Evolutionary conservation across 2,888 invertebrate species (phyloP).

Genomic region (Nipponacmea schrenckii): DNA sequence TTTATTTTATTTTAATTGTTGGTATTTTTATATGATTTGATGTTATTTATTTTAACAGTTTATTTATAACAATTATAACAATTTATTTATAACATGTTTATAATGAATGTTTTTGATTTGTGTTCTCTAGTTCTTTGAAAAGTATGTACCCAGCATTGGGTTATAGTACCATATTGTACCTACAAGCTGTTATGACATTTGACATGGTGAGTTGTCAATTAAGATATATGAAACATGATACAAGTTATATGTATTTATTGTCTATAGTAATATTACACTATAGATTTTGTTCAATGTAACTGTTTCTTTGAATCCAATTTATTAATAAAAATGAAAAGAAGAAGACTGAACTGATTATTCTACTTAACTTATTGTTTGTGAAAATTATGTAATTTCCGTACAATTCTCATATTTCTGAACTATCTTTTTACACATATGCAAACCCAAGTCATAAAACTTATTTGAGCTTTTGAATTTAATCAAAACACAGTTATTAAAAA

Average conservation of each 20-base stretch:
- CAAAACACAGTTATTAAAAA: no score
- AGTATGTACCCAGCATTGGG: slow-evolving; percentile 95
- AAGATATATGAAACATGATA: no score
- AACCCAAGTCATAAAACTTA: no score
- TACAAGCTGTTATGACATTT: slow-evolving; percentile 93
- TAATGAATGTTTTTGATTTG: slow-evolving; percentile 7
- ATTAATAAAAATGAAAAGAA: background rate
- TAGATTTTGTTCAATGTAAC: no score
- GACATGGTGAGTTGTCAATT: slow-evolving; percentile 74
- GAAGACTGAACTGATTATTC: no score
- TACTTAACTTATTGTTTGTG: no score
- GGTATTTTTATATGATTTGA: background rate
- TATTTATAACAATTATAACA: background rate
- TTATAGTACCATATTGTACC: slow-evolving; percentile 85
- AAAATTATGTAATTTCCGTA: no score
- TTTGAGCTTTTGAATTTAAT: no score
- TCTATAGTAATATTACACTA: no score
- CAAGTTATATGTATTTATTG: no score
- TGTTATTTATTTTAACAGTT: background rate
- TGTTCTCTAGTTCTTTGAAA: slow-evolving; percentile 75
- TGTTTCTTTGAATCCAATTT: background rate
- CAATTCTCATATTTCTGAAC: no score
- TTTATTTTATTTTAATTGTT: background rate
- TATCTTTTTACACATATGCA: no score
- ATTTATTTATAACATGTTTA: background rate